Evolutionary conservation across 2,113 vertebrate genomes (phyloP), one percentile per base, ranked within the genome.

Genomic region (Neofelis nebulosa): DNA sequence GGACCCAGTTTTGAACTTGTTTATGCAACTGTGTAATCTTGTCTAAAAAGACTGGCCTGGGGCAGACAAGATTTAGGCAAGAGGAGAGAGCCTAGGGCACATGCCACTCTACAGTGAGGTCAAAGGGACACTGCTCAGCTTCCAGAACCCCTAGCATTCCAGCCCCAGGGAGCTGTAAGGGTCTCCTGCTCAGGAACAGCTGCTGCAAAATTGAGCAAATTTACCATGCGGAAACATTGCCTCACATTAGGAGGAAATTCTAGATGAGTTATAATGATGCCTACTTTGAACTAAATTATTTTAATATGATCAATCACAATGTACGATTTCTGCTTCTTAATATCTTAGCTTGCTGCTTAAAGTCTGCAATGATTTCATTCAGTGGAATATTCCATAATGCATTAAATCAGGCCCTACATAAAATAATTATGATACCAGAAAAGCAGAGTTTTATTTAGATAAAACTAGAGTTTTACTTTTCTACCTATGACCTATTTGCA

Each of bases 281-380:
- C 86, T 94, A 65, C 96, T 97, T 95, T 85, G 89, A 95, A 96
- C 84, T 48, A 92, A 92, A 97, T 97, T 96, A 92, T 98, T 97
- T 97, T 96, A 97, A 96, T 91, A 96, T 45, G 91, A 96, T 94
- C 88, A 91, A 91, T 97, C 95, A 86, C 79, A 50, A 69, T 79
- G 84, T 91, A 86, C 7, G 25, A 83, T 87, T 91, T 96, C 73
- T 90, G 74, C 21, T 69, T 97, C 85, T 97, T 93, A 27, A 29
- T 92, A 78, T 91, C 76, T 80, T 71, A 65, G 65, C 69, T 66
- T 93, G 61, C 79, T 89, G 36, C 82, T 90, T 76, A 41, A 50
- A 87, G 69, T 55, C 63, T 76, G 63, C 68, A 31, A 14, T 84
- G 86, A 92, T 80, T 80, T 96, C 12, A 38, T 89, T 91, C 74